These are phyloP conservation scores for Sinocyclocheilus rhinocerous DNA, from an alignment of 2,113 vertebrate genomes.

Conservation along the genomic window DNA sequence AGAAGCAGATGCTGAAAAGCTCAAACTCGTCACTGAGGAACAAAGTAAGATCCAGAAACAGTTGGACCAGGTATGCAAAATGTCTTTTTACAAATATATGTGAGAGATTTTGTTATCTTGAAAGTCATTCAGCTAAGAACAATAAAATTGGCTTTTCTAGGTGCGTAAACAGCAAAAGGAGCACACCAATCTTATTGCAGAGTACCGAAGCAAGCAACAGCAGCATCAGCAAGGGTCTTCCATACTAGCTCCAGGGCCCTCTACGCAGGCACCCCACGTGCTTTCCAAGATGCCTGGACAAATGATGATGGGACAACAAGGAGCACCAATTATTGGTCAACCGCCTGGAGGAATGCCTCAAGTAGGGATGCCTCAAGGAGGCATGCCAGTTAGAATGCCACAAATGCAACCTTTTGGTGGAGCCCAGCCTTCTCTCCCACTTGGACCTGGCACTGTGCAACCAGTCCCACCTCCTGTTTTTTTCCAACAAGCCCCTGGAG, in stretches of 20 bases:
- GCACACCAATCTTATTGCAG: slow-evolving; percentile 96
- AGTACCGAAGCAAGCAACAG: slow-evolving; percentile 97
- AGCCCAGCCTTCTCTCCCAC: slow-evolving; percentile 78
- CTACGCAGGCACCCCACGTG: slow-evolving; percentile 83
- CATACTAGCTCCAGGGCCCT: slow-evolving; percentile 84
- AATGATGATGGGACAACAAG: slow-evolving; percentile 82
- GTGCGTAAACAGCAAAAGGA: slow-evolving; percentile 99
- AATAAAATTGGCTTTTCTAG: slow-evolving; percentile 65
- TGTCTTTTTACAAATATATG: neutral
- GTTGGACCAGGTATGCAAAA: slow-evolving; percentile 87
- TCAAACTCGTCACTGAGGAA: slow-evolving; percentile 95
- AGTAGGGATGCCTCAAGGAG: slow-evolving; percentile 72
- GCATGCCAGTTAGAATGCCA: slow-evolving; percentile 75
- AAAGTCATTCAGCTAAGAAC: neutral
- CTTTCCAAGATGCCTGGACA: slow-evolving; percentile 88
- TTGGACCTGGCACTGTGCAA: slow-evolving; percentile 70
- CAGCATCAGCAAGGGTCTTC: slow-evolving; percentile 91
- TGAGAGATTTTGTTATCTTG: neutral
- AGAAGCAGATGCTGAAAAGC: slow-evolving; percentile 94
- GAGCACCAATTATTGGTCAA: slow-evolving; percentile 69
- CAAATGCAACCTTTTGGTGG: slow-evolving; percentile 82
- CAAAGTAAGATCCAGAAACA: slow-evolving; percentile 99
- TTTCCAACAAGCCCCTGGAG: slow-evolving; percentile 81
- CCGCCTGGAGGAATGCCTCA: slow-evolving; percentile 72
- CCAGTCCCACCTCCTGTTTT: slow-evolving; percentile 80